Evolutionary conservation across 2,113 vertebrate genomes (phyloP).

Genomic region (Amphilophus citrinellus): DNA sequence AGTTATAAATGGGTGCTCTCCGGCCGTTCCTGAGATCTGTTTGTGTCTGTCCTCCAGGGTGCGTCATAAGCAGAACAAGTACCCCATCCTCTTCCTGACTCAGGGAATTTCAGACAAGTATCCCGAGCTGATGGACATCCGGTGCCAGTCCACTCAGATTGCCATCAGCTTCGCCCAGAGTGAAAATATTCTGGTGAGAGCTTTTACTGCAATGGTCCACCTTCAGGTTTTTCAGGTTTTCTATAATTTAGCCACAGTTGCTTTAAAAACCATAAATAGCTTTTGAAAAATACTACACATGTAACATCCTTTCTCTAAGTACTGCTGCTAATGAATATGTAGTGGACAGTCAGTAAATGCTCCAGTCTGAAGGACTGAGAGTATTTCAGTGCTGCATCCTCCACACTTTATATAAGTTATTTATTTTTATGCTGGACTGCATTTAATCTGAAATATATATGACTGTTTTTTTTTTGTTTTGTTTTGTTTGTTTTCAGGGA

Average conservation of each 20-base stretch:
- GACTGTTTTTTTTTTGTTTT: not conserved
- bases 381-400: not conserved
- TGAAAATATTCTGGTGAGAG: conserved; percentile 91
- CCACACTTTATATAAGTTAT: not conserved
- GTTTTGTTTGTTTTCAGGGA: conserved; percentile 79
- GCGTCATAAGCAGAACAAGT: conserved; percentile 96
- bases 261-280: not conserved
- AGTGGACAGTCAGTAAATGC: not conserved
- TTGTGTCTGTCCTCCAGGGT: conserved; percentile 82
- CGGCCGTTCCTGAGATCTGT: not conserved
- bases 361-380: not conserved
- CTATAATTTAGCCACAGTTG: not conserved
- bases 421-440: rapidly evolving
- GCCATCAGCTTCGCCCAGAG: conserved; percentile 97
- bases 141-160: conserved; percentile 91
- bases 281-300: not conserved
- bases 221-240: not conserved
- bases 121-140: conserved; percentile 95
- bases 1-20: not conserved
- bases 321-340: not conserved
- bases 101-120: conserved; percentile 92
- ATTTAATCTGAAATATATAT: not conserved
- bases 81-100: conserved; percentile 96
- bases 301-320: not conserved
- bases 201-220: not conserved